Conservation (phyloP, 2,888 invertebrate genomes). For the Adelphocoris suturalis region DNA sequence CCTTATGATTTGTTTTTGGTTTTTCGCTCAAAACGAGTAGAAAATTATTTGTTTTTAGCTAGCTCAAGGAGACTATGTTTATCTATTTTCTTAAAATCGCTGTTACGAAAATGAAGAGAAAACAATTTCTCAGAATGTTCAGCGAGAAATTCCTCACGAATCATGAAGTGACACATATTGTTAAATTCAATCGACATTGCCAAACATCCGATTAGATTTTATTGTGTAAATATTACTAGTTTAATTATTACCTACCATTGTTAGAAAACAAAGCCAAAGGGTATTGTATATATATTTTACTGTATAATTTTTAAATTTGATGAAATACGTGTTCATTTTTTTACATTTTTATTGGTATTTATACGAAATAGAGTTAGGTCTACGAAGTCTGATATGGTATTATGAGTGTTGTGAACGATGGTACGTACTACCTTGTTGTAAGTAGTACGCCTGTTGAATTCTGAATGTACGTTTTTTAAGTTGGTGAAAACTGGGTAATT, state of each 20-base stretch:
- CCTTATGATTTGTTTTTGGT: background rate
- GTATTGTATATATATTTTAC: constrained; percentile 37
- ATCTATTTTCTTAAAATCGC: constrained; percentile 8
- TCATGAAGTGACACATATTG: no score
- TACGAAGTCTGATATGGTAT: constrained; percentile 36
- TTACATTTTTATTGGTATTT: constrained; percentile 32
- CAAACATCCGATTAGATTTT: background rate
- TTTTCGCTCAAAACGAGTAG: constrained; percentile 26
- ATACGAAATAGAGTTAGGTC: constrained; percentile 15
- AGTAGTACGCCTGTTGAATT: background rate
- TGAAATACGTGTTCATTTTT: constrained; percentile 41
- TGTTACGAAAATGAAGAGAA: background rate
- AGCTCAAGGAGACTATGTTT: constrained; percentile 29
- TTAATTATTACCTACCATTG: background rate
- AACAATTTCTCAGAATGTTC: no score
- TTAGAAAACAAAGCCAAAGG: background rate
- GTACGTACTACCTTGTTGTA: background rate
- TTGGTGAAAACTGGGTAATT: background rate
- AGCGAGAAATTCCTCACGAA: no score
- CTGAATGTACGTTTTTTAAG: background rate
- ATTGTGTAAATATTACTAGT: background rate
- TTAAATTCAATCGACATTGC: background rate
- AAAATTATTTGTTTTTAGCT: background rate
- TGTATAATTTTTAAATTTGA: background rate
- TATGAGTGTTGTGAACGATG: no score